Evolutionary conservation across 2,797 vertebrate genomes (phyloP), one percentile per base, ranked within the genome.

Genomic region (Sebastes variabilis): DNA sequence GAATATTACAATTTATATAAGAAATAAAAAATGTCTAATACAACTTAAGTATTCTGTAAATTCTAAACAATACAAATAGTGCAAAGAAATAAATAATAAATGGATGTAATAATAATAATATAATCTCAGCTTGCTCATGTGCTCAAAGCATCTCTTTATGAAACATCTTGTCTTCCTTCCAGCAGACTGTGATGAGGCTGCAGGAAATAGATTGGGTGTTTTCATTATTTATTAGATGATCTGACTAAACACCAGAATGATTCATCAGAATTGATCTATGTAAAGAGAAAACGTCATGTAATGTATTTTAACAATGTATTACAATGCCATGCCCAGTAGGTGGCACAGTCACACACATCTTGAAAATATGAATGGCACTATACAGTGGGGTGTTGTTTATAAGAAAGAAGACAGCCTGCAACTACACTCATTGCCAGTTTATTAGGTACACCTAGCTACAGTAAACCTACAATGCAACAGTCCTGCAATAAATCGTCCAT

Each of bases 311-410:
- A 49, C 24, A 25, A 11, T 78, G 70, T n/a, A 66, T 25, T 72
- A 56, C 24, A 65, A 46, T 27, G 18, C 5, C 20, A 16, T 8
- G 4, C 0, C 82, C 92, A 83, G 34, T 59, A 87, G 90, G 64
- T 80, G 90, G 75, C 81, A 27, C 62, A 46, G 34, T 83, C 32
- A 30, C 12, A 24, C 71, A 73, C 4, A 22, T 80, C 4, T 70
- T 80, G 11, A 66, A 30, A 24, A 8, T 4, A n/a, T 58, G 34
- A 79, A 34, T 11, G 4, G 3, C 18, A 61, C 25, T 2, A 30
- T 6, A 42, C 38, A 42, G 38, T 42, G 10, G n/a, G 46, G 6
- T 67, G 49, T 22, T 32, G 24, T 49, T 32, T 12, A 24, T 29
- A 46, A 60, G 22, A 25, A 49, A 27, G 36, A 55, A 10, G 46